Evolutionary conservation across 2,113 vertebrate genomes (phyloP).

Genomic region (Ptilonorhynchus violaceus): DNA sequence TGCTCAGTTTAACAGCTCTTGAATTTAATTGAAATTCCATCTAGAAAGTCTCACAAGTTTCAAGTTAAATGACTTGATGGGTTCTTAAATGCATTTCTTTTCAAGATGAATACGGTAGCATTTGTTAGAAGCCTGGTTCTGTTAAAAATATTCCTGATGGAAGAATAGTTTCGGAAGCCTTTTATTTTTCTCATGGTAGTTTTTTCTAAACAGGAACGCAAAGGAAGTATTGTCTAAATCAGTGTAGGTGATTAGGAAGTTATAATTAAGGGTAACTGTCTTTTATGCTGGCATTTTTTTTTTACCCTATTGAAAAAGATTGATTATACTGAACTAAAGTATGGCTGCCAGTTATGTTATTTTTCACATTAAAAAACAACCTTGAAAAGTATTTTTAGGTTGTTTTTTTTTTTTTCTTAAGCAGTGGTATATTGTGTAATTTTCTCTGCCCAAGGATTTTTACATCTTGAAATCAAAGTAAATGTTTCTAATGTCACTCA

Average conservation of each 20-base stretch:
- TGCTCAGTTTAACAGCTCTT: background rate
- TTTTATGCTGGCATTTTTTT: background rate
- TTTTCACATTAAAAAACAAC: background rate
- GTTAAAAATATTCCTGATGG: slow-evolving; percentile 12
- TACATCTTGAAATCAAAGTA: background rate
- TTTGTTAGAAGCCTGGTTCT: background rate
- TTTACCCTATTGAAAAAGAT: background rate
- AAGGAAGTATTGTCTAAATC: background rate
- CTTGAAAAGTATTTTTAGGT: background rate
- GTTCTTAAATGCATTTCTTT: slow-evolving; percentile 18
- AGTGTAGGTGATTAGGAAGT: slow-evolving; percentile 12
- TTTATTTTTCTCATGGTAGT: background rate
- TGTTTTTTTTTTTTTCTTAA: background rate
- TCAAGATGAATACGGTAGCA: background rate
- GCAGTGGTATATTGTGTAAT: background rate
- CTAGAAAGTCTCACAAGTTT: background rate
- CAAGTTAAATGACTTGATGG: background rate
- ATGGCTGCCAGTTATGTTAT: background rate
- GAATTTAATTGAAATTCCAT: background rate
- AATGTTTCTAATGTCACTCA: slow-evolving; percentile 4
- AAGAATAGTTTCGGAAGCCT: background rate
- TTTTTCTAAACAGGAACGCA: background rate
- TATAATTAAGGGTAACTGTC: slow-evolving; percentile 1
- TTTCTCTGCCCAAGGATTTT: background rate
- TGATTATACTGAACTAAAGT: background rate